Conservation (phyloP, 2,888 invertebrate genomes). For the Strigamia transsilvanica region DNA sequence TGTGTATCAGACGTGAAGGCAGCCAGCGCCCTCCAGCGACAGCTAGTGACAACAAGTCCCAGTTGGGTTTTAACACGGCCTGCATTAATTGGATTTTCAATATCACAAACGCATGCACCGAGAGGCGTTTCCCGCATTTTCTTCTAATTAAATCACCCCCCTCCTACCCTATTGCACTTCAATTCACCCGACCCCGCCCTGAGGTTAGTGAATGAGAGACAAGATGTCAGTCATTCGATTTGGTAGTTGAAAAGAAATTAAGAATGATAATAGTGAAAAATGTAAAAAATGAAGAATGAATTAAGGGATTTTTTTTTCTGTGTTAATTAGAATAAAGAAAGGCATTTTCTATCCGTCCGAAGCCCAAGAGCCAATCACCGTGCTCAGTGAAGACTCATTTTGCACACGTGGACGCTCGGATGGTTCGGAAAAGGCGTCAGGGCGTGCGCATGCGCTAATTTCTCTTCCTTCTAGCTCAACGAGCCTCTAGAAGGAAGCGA, state of each 20-base stretch:
- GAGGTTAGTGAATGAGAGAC: constrained; percentile 36
- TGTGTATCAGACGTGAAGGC: constrained; percentile 43
- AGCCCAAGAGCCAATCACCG: constrained; percentile 16
- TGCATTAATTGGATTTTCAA: constrained; percentile 49
- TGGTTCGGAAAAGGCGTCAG: constrained; percentile 24
- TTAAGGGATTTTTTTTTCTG: background rate
- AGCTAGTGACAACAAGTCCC: constrained; percentile 46
- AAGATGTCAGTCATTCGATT: constrained; percentile 29
- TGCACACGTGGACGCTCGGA: constrained; percentile 41
- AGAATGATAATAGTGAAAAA: background rate
- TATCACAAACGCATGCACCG: constrained; percentile 45
- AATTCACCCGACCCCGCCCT: constrained; percentile 40
- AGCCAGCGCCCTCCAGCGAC: constrained; percentile 47
- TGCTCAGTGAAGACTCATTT: constrained; percentile 42
- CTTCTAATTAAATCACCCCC: constrained; percentile 46
- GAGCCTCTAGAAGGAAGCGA: background rate
- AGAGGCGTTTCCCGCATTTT: constrained; percentile 48
- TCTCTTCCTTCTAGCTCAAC: constrained; percentile 38
- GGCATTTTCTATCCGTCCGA: constrained; percentile 26
- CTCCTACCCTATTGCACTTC: constrained; percentile 22
- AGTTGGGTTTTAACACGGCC: constrained; percentile 41
- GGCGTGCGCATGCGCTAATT: constrained; percentile 43
- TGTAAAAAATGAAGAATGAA: background rate
- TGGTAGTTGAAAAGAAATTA: background rate
- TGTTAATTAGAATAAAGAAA: constrained; percentile 46